These are phyloP conservation scores for Cephus cinctus DNA, from an alignment of 1,140 invertebrate genomes.

Conservation along the genomic window DNA sequence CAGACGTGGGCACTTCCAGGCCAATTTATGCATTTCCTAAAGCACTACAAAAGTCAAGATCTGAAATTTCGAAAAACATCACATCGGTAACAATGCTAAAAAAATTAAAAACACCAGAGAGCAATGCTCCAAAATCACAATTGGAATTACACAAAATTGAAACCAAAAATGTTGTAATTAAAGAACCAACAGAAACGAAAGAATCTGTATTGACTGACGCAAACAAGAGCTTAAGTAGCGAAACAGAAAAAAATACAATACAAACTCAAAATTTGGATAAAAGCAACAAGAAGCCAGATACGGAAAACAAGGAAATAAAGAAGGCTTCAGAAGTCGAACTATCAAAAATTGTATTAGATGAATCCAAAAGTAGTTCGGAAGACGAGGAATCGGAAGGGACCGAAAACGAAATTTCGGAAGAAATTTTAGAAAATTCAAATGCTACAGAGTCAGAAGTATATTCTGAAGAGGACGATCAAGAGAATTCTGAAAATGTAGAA, in stretches of 20 bases:
- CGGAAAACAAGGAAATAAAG: not conserved
- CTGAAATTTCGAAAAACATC: not conserved
- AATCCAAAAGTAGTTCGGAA: not conserved
- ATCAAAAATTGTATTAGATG: too few relatives aligned
- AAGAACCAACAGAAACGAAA: not conserved
- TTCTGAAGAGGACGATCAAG: slow-evolving; percentile 24
- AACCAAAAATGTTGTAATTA: not conserved
- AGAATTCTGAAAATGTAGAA: slow-evolving; percentile 33
- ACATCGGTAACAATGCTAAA: slow-evolving; percentile 1
- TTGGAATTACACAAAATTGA: too few relatives aligned
- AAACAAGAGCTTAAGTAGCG: not conserved
- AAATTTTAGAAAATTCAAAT: slow-evolving; percentile 12
- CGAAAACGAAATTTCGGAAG: too few relatives aligned
- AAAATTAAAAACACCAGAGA: slow-evolving; percentile 10
- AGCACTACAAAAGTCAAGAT: not conserved
- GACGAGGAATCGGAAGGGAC: too few relatives aligned
- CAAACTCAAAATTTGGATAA: not conserved
- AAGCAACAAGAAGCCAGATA: not conserved
- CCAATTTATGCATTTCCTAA: slow-evolving; percentile 11
- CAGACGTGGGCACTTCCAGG: slow-evolving; percentile 25
- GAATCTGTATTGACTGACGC: not conserved
- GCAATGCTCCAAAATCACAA: too few relatives aligned
- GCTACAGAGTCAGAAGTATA: slow-evolving; percentile 31
- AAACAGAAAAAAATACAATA: too few relatives aligned
- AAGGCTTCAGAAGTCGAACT: not conserved